A percentile compares a stretch with the other conserved stretches of the same genome.
phyloP scores from a whole-genome alignment of 2,888 invertebrate species.

The Mythimna vitellina region DNA sequence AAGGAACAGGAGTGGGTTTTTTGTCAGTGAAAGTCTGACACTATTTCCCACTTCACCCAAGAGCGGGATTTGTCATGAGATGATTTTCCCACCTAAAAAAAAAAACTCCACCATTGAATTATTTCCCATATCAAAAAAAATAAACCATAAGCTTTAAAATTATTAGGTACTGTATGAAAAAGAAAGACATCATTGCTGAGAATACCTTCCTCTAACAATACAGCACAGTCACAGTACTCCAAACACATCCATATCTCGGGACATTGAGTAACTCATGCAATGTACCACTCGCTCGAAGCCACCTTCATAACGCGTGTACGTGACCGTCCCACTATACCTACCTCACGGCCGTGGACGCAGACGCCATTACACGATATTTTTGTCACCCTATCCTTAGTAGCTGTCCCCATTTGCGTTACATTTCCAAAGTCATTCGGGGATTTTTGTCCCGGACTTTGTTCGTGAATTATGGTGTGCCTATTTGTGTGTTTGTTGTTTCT shows the following conservation, averaged over 20 bases:
- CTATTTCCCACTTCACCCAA: too few species aligned
- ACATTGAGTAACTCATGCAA: constrained; percentile 70
- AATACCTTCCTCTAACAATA: neutral
- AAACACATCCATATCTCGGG: constrained; percentile 62
- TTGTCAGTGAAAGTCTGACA: too few species aligned
- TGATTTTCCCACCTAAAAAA: too few species aligned
- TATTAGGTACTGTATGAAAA: neutral
- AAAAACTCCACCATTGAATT: too few species aligned
- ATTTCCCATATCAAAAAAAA: too few species aligned
- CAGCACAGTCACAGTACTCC: constrained; percentile 44
- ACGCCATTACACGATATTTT: constrained; percentile 63
- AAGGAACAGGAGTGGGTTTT: too few species aligned
- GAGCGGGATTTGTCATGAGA: too few species aligned
- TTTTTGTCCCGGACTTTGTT: constrained; percentile 43
- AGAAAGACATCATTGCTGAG: neutral
- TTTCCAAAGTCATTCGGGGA: constrained; percentile 48
- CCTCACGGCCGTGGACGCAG: constrained; percentile 50
- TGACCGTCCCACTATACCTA: constrained; percentile 65
- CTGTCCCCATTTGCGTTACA: constrained; percentile 60
- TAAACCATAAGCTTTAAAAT: neutral
- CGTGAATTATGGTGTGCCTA: constrained; percentile 48
- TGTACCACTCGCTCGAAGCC: constrained; percentile 62
- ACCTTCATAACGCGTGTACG: constrained; percentile 70
- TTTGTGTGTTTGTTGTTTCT: constrained; percentile 18
- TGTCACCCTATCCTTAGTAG: constrained; percentile 60